Conservation (phyloP, 1,140 invertebrate genomes). For the Hyles vespertilio region DNA sequence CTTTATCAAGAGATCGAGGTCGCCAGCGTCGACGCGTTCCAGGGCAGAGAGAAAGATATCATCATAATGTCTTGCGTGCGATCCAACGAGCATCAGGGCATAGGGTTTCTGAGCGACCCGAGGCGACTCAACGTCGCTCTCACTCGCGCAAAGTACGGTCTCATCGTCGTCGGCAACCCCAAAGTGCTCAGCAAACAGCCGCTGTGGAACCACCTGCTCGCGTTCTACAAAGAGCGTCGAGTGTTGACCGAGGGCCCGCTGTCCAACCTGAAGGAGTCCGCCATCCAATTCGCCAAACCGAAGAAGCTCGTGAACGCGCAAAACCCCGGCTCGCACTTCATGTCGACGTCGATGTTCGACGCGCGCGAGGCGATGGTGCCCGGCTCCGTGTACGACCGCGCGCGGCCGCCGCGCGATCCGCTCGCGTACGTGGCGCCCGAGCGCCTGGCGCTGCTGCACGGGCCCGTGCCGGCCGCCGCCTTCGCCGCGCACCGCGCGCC, state of each 20-base stretch:
- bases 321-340: slow-evolving; percentile 97
- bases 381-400: slow-evolving; percentile 78
- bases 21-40: slow-evolving; percentile 99
- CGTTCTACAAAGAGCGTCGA: slow-evolving; percentile 98
- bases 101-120: slow-evolving; percentile 98
- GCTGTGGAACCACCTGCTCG: slow-evolving; percentile 98
- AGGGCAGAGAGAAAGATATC: slow-evolving; percentile 98
- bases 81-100: slow-evolving; percentile 93
- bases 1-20: slow-evolving; percentile 99
- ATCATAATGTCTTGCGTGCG: slow-evolving; percentile 99
- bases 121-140: slow-evolving; percentile 98
- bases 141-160: slow-evolving; percentile 97
- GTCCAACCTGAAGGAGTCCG: slow-evolving; percentile 97
- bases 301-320: slow-evolving; percentile 95
- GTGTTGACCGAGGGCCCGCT: slow-evolving; percentile 98
- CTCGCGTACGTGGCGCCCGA: slow-evolving; percentile 95
- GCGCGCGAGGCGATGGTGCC: slow-evolving; percentile 93
- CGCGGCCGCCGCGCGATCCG: slow-evolving; percentile 82
- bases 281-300: slow-evolving; percentile 98
- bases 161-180: slow-evolving; percentile 99
- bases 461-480: slow-evolving; percentile 91
- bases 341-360: slow-evolving; percentile 97
- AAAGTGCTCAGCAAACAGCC: slow-evolving; percentile 99
- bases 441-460: slow-evolving; percentile 84
- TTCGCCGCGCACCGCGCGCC: slow-evolving; percentile 72